A percentile compares a stretch with the other conserved stretches of the same genome.
phyloP scores from a whole-genome alignment of 1,140 invertebrate genomes.

The Saxidomus purpurata region DNA sequence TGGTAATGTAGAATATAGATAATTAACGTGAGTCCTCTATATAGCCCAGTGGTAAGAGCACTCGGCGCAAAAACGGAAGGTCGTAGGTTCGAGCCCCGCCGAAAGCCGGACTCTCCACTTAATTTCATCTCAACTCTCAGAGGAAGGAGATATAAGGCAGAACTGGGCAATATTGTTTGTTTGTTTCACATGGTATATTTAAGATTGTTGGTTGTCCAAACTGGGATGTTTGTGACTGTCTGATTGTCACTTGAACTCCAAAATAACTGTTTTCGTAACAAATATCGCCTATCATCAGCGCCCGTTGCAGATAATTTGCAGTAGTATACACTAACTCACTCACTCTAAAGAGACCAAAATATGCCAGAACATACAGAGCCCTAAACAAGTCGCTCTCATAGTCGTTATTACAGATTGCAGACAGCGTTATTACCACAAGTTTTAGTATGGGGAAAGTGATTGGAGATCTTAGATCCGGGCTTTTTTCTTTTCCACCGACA shows the following conservation, averaged over 20 bases:
- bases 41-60: background rate
- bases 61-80: background rate
- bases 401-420: background rate
- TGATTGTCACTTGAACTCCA: background rate
- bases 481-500: background rate
- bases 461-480: background rate
- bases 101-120: too few species aligned
- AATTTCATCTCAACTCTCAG: too few species aligned
- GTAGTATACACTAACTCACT: conserved; percentile 5
- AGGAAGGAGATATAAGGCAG: background rate
- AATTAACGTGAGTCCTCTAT: background rate
- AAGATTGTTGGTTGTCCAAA: background rate
- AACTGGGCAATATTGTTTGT: background rate
- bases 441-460: background rate
- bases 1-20: background rate
- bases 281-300: background rate
- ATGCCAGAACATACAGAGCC: too few species aligned
- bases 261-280: background rate
- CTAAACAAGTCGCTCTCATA: too few species aligned
- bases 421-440: background rate
- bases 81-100: too few species aligned
- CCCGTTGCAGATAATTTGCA: too few species aligned
- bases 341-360: too few species aligned
- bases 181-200: background rate
- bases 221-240: background rate